Evolutionary conservation across 1,140 invertebrate genomes (phyloP), one percentile per base, ranked within the genome.

Genomic region (Procambarus virginalis): DNA sequence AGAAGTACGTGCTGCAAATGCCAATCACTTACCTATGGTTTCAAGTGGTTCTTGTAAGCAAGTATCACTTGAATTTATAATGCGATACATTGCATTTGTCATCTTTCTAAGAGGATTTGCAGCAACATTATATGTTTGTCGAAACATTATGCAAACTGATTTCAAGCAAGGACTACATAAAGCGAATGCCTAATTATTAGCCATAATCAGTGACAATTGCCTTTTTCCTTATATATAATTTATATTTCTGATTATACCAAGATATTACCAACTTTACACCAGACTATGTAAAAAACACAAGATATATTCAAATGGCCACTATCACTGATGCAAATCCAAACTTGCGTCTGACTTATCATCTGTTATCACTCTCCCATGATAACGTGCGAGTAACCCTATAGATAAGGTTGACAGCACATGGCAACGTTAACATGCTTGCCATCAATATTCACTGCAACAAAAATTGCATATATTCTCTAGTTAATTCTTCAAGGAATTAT

Each of bases 41-140:
- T 68, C 64, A 68, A 68, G 64, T 48, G 60, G 82, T 0, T 84
- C 82, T n/a, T 17, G 82, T 48, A 49, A 4, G 49, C 8, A 46
- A 22, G 86, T 73, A 55, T 89, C 88, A 49, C 70, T 77, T 2
- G 88, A 84, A 64, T 22, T 77, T 76, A 89, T 77, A 45, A 89
- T 89, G 22, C 88, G 81, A 60, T 89, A 84, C 10, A 89, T 75
- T n/a, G 88, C 88, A 14, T 81, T 55, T 3, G 88, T 89, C 58
- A 89, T 68, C n/a, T 83, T 83, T 45, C 88, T 55, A 17, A 89
- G 70, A 10, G 88, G 88, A 34, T 12, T 84, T 34, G 88, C 60
- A 49, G 87, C 87, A n/a, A 84, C 81, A 49, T 89, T 77, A 73
- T 89, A 89, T 8, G 87, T 89, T 22, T 89, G 88, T n/a, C 88